Evolutionary conservation across 1,140 invertebrate species (phyloP).

Genomic region (Centruroides sculpturatus): DNA sequence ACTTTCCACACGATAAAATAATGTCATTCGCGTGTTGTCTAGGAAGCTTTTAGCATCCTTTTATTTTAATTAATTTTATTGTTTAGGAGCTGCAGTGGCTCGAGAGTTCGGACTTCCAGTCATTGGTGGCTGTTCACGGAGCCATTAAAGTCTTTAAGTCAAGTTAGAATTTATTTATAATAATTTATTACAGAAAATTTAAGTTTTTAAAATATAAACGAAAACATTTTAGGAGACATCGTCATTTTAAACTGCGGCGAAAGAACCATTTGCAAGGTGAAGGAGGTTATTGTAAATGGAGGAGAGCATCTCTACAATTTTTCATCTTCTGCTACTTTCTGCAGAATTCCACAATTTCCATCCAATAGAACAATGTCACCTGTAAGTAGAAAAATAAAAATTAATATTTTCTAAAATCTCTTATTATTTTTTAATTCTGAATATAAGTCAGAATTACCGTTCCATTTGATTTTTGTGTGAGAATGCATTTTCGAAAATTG

Average conservation of each 20-base stretch:
- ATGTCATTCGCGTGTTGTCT: too few species aligned
- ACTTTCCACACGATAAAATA: conserved; percentile 65
- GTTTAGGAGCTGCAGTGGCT: conserved; percentile 65
- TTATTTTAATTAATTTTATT: neutral
- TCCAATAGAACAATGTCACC: conserved; percentile 17
- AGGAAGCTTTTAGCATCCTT: neutral
- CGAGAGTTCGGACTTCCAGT: conserved; percentile 72
- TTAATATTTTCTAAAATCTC: neutral
- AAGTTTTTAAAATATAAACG: too few species aligned
- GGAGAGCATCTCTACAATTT: too few species aligned
- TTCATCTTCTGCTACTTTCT: neutral
- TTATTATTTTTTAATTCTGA: too few species aligned
- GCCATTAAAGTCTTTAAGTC: conserved; percentile 52
- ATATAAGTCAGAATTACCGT: too few species aligned
- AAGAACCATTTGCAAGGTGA: conserved; percentile 8
- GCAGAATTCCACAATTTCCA: conserved; percentile 19
- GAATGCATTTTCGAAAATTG: too few species aligned
- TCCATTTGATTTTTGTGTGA: too few species aligned
- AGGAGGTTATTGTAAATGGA: neutral
- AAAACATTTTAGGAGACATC: conserved; percentile 14
- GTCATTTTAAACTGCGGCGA: conserved; percentile 20
- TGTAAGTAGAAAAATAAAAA: neutral
- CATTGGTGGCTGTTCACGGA: conserved; percentile 50
- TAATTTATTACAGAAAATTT: too few species aligned
- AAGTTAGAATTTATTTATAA: conserved; percentile 36